A percentile compares a stretch with the other conserved stretches of the same genome.
Evolutionary conservation across 2,113 vertebrate species (phyloP).

Genomic region (Tenrec ecaudatus): DNA sequence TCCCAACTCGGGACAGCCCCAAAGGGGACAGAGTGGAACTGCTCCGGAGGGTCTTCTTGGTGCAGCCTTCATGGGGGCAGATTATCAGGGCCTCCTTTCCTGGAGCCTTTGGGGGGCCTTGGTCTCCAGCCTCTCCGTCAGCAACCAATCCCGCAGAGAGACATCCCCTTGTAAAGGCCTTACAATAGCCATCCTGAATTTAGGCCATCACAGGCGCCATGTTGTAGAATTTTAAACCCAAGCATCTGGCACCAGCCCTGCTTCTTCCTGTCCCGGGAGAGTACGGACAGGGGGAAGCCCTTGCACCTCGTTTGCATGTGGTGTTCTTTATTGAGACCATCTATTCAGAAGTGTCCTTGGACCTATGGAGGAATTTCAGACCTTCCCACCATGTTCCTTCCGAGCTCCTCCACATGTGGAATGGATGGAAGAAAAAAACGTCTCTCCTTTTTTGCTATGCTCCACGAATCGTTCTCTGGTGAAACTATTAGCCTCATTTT

Average conservation of each 20-base stretch:
- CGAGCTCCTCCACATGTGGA: background rate
- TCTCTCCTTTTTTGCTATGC: background rate
- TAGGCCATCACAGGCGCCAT: background rate
- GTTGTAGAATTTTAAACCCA: background rate
- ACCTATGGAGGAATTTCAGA: background rate
- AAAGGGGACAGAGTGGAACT: background rate
- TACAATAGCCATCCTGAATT: background rate
- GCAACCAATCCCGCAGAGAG: background rate
- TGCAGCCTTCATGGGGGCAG: background rate
- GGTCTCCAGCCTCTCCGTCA: background rate
- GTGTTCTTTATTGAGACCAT: background rate
- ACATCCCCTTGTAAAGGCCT: rapidly evolving
- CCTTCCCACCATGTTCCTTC: background rate
- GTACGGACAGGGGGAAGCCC: background rate
- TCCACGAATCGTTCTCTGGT: background rate
- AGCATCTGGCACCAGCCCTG: background rate
- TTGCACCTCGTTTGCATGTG: background rate
- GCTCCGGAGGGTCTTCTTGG: background rate
- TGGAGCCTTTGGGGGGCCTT: too few species aligned
- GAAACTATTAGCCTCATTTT: background rate
- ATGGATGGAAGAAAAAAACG: background rate
- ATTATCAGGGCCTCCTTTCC: too few species aligned
- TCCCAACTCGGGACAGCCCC: background rate
- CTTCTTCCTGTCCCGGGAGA: background rate
- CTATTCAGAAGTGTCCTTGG: background rate